Evolutionary conservation across 2,888 invertebrate genomes (phyloP), one percentile per base, ranked within the genome.

Genomic region (Hypercompe scribonia): DNA sequence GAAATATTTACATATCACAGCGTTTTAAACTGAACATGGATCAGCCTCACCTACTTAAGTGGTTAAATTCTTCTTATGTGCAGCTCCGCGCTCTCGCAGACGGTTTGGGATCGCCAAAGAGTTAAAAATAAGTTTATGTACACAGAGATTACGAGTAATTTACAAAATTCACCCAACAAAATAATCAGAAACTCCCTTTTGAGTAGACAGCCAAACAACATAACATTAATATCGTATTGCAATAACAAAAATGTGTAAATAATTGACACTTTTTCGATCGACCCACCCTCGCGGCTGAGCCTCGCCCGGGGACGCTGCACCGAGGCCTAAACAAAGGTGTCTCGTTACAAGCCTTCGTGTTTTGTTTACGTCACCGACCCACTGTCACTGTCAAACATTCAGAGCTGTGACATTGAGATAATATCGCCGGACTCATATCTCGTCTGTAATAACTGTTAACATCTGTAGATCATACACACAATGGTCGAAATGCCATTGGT

Each of bases 291-390:
- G 39, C 63, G 69, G 58, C 18, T 21, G 31, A 11, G 61, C 76
- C 73, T 73, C 77, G 61, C 70, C 79, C 78, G 61, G 21, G 1
- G 24, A 24, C 24, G 31, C 64, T 28, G 68, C 76, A 71, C 67
- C 13, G 31, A 58, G 3, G 13, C 42, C 54, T 81, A 87, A 86
- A 87, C 84, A 87, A 86, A 81, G 74, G 84, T 82, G 82, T 88
- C 73, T 68, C 67, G 42, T 87, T 82, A 76, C 88, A 80, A 78
- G 42, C 61, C 39, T 15, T 18, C 50, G 70, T 15, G 46, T 54
- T 28, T 36, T 54, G n/a, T 64, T 64, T 10, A 64, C 63, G 65
- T 42, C 65, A 34, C 64, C 50, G 21, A 58, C 70, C 42, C 65
- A 71, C 46, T 46, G 61, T 31, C 33, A 42, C 63, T 34, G 42